Evolutionary conservation across 2,888 invertebrate species (phyloP).

Genomic region (Prionchulus punctatus): DNA sequence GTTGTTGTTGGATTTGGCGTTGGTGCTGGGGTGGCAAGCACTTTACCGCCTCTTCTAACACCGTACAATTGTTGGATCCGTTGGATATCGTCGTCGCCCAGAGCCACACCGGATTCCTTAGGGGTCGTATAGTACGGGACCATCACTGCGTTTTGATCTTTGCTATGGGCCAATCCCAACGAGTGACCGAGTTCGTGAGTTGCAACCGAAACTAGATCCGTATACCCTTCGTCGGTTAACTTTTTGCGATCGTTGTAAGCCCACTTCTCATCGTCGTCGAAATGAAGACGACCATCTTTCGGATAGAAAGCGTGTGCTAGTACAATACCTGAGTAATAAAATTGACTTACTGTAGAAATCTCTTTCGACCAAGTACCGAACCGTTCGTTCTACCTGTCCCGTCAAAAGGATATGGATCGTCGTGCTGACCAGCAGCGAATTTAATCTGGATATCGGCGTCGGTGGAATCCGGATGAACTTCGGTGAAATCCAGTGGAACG

Average conservation of each 20-base stretch:
- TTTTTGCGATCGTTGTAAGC: slow-evolving; percentile 35
- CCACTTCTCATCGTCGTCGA: slow-evolving; percentile 88
- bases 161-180: slow-evolving; percentile 81
- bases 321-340: slow-evolving; percentile 21
- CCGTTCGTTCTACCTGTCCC: slow-evolving; percentile 21
- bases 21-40: no score
- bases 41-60: no score
- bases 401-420: slow-evolving; percentile 32
- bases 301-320: slow-evolving; percentile 34
- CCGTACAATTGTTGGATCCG: background rate
- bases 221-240: slow-evolving; percentile 17
- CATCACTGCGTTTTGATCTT: slow-evolving; percentile 75
- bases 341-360: background rate
- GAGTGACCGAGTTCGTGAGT: slow-evolving; percentile 97
- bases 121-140: slow-evolving; percentile 66
- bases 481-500: background rate
- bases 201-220: slow-evolving; percentile 45
- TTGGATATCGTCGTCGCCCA: background rate
- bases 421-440: slow-evolving; percentile 27
- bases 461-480: background rate
- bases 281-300: slow-evolving; percentile 82
- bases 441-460: slow-evolving; percentile 27
- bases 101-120: background rate
- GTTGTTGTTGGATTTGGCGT: no score
- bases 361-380: background rate